Base-by-base conservation (phyloP, 2,888 invertebrate species). In the Dicyrtoma fusca region DNA sequence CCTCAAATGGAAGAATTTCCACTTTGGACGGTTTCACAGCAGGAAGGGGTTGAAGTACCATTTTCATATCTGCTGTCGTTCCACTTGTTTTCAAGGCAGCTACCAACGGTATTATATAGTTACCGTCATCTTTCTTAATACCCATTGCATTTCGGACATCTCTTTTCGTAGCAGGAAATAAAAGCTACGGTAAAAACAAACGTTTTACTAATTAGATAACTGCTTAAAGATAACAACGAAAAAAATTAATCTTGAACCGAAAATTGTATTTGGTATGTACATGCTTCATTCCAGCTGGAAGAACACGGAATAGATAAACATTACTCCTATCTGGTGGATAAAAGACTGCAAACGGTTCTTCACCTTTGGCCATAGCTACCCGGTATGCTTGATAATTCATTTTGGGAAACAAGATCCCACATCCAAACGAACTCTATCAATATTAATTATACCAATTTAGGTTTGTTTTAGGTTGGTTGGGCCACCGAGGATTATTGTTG, bases 301-400 rank as follows among this genome's bases (percentile, higher is more conserved):
- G 55, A 45, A 80, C 74, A 44, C 72, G 51, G 23, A 80, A 66
- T 42, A 80, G 49, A 51, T 75, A 80, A 42, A 73, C 49, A 19
- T 72, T 63, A 1, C 71, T 51, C 0, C 74, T 73, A 13, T 72
- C 69, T 13, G 74, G 69, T 10, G 80, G 80, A 34, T 74, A 68
- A 72, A 78, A 80, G 1, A 76, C 80, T 21, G 76, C 77, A 69
- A 80, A 80, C 0, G 78, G 77, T 17, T 76, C 71, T 51, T 77
- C 75, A 1, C 75, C 70, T 2, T 77, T 73, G 23, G 64, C 53
- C 14, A 74, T 23, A 0, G 79, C 75, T 21, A 73, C 72, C 19
- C 63, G 61, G 51, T 71, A 75, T 1, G 79, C 75, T 26, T 66
- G 49, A 10, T 70, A 73, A 34, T 66, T 72, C 4, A 79, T 77